Evolutionary conservation across 2,888 invertebrate species (phyloP), one percentile per base, ranked within the genome.

Genomic region (Caenorhabditis sp.): DNA sequence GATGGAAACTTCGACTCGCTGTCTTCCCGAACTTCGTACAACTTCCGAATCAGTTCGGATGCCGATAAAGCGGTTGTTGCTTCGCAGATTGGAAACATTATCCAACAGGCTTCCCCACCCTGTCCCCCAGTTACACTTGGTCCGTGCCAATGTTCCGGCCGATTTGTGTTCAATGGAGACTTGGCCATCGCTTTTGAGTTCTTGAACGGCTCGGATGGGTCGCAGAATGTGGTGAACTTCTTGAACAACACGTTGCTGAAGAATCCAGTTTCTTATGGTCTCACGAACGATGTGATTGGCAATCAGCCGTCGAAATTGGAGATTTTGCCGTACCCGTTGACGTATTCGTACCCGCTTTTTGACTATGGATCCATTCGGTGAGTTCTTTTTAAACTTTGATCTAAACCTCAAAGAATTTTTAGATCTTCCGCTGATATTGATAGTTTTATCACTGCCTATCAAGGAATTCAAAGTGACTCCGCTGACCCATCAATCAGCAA

Each of bases 121-220:
- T n/a, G n/a, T n/a, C n/a, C n/a, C n/a, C n/a, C n/a, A n/a, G n/a
- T n/a, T n/a, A 77, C 77, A 40, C 50, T 77, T 22, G 80, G 68
- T 13, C 72, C 72, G 20, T 80, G 80, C 44, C 55, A 72, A 26
- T 80, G 80, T 22, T 28, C 40, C 0, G 80, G 80, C 47, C 44
- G 67, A 55, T 80, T 72, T 72, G 80, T 80, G 11, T 80, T 72
- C 53, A 64, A 70, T 28, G 80, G 80, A 37, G 72, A 80, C 11
- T 22, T 80, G 11, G 61, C 72, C 0, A 72, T 80, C 22, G 80
- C 80, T 2, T 80, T 68, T 37, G 72, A 80, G 24, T 68, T 37
- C 35, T 24, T 72, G 4, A 60, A 65, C 1, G 18, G n/a, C n/a
- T n/a, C 74, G n/a, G 20, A 20, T 40, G 71, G 62, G 32, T 71